phyloP scores from a whole-genome alignment of 2,888 invertebrate genomes.

The Alviniconcha strummeri region DNA sequence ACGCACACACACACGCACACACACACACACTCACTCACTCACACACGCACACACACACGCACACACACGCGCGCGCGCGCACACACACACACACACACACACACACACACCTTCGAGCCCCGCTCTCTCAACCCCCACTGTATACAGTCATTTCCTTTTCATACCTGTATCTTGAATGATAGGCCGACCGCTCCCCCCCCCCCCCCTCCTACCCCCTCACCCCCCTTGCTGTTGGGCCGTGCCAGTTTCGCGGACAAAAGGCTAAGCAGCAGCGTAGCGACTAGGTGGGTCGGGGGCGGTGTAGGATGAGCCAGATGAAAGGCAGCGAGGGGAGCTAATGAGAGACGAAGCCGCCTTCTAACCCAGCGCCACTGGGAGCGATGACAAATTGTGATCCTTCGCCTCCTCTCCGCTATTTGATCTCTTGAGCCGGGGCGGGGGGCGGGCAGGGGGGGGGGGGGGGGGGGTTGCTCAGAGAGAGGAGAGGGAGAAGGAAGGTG shows the following conservation, averaged over 20 bases:
- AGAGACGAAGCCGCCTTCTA: constrained; percentile 1
- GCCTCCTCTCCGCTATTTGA: not conserved
- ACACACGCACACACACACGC: not conserved
- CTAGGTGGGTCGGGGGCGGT: no score
- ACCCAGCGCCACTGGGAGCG: not conserved
- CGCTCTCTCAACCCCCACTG: no score
- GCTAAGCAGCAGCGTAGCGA: not conserved
- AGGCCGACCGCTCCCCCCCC: not conserved
- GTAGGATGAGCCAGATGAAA: no score
- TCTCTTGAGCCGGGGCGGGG: not conserved
- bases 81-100: not conserved
- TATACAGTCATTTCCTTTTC: no score
- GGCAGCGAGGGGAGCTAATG: not conserved
- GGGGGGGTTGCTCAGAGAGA: no score
- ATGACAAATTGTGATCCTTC: not conserved
- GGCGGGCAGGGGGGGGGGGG: no score
- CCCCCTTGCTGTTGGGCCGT: not conserved
- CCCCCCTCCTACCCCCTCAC: constrained; percentile 4
- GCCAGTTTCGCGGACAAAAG: constrained; percentile 25
- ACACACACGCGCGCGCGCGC: not conserved
- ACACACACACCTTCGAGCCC: not conserved
- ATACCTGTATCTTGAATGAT: not conserved
- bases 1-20: not conserved
- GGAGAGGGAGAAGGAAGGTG: not conserved
- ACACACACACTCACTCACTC: not conserved